Base-by-base conservation (phyloP, 2,888 invertebrate species). In the Baronia brevicornis region DNA sequence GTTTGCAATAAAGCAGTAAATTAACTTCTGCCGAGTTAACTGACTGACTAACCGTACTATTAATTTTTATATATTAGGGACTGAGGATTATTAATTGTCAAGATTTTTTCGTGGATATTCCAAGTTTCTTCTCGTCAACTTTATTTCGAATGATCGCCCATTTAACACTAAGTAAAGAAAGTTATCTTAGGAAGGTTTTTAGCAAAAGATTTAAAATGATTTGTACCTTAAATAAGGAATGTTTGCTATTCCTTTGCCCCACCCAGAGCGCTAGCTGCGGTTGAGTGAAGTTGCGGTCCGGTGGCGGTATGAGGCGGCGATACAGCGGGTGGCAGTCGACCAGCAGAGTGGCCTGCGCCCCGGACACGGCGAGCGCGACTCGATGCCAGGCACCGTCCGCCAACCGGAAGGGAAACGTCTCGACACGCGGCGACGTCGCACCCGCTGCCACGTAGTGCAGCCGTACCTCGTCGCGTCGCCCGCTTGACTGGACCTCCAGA, bases 401-500 rank as follows among this genome's bases (percentile, higher is more conserved):
- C 68, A 96, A 86, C 59, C 91, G 89, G 84, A 91, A 93, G 54
- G 92, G 93, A 86, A 96, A 95, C 65, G 92, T 91, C 86, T 95
- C 95, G 56, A 92, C 91, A 66, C 91, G 89, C 54, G 91, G 87
- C 46, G 67, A 59, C 36, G 87, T 86, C 39, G 87, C 87, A 46
- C 88, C 88, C 47, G 87, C 87, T 54, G 89, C 89, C 70, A 90
- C 89, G 78, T 94, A 94, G 80, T 93, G 93, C 67, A 94, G 86
- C 51, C 94, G 89, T 63, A 94, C 89, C 80, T 95, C 95, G 75
- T 94, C 91, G 60, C 91, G 90, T 45, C 94, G 89, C 50, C 95
- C 95, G 79, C 93, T 94, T 67, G 94, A 95, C 86, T 95, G 94
- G 79, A 96, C 87, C 87, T 96, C 95, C 86, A 95, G 87, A 86